Evolutionary conservation across 2,113 vertebrate genomes (phyloP).

Genomic region (Dendropsophus ebraccatus): DNA sequence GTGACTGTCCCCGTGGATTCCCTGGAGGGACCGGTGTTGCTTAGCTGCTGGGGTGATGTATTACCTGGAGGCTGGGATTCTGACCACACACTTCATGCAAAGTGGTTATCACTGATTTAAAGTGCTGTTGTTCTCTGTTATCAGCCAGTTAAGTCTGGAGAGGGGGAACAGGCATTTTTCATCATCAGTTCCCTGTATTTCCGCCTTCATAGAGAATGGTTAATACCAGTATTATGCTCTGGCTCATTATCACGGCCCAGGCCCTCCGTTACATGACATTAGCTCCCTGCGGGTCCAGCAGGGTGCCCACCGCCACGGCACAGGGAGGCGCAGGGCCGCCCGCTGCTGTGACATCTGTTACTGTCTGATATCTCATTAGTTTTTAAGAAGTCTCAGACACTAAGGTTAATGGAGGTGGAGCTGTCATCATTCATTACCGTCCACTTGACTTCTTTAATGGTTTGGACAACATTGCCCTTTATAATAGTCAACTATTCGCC

Average conservation of each 20-base stretch:
- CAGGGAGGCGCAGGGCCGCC: neutral
- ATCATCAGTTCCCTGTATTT: too few species aligned
- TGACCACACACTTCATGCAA: neutral
- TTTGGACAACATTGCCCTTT: neutral
- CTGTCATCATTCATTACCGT: constrained; percentile 12
- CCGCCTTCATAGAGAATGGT: neutral
- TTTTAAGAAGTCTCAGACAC: constrained; percentile 20
- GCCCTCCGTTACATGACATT: neutral
- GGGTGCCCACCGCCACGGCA: neutral
- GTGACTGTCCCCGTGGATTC: constrained; percentile 31
- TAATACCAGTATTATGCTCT: neutral
- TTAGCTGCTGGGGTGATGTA: constrained; percentile 23
- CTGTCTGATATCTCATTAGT: neutral
- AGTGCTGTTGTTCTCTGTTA: neutral
- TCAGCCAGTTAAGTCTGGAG: neutral
- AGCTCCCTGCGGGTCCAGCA: neutral
- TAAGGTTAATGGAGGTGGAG: neutral
- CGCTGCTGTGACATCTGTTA: constrained; percentile 10
- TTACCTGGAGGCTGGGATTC: constrained; percentile 20
- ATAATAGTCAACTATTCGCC: neutral
- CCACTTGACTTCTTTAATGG: neutral
- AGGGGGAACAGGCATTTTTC: too few species aligned
- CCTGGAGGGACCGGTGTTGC: neutral
- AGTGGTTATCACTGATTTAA: neutral
- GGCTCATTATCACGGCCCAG: neutral